These are phyloP conservation scores for Heterohyrax brucei DNA, from an alignment of 2,797 vertebrate genomes.

Conservation along the genomic window DNA sequence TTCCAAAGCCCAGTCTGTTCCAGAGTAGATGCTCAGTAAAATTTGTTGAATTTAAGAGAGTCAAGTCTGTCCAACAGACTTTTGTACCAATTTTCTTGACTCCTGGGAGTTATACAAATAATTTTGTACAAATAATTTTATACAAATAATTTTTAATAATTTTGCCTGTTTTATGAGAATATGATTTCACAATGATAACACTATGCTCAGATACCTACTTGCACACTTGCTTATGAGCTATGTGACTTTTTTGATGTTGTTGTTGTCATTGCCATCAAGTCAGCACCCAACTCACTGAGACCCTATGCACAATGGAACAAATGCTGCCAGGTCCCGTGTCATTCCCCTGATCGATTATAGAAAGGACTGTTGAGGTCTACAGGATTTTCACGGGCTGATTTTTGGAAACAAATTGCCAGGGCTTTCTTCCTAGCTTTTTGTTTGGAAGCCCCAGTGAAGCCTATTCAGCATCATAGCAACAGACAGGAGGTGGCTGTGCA, in stretches of 20 bases:
- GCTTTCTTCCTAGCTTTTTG: no score
- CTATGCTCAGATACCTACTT: not conserved
- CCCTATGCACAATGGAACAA: no score
- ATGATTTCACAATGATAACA: not conserved
- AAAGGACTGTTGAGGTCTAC: no score
- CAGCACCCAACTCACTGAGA: no score
- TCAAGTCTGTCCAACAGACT: not conserved
- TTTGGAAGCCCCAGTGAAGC: no score
- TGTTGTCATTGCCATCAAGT: no score
- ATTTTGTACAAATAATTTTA: not conserved
- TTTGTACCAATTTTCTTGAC: slow-evolving; percentile 22
- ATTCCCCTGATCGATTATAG: no score
- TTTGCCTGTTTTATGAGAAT: not conserved
- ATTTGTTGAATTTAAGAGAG: slow-evolving; percentile 17
- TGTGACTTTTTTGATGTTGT: not conserved
- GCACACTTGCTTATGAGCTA: not conserved
- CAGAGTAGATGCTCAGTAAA: not conserved
- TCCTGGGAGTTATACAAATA: not conserved
- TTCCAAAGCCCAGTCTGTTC: not conserved
- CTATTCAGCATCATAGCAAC: no score
- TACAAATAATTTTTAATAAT: not conserved
- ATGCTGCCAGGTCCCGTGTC: no score
- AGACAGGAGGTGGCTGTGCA: no score
- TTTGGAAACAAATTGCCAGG: no score
- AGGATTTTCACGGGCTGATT: no score